Conservation (phyloP, 2,113 vertebrate genomes). For the Laticauda laticaudata region DNA sequence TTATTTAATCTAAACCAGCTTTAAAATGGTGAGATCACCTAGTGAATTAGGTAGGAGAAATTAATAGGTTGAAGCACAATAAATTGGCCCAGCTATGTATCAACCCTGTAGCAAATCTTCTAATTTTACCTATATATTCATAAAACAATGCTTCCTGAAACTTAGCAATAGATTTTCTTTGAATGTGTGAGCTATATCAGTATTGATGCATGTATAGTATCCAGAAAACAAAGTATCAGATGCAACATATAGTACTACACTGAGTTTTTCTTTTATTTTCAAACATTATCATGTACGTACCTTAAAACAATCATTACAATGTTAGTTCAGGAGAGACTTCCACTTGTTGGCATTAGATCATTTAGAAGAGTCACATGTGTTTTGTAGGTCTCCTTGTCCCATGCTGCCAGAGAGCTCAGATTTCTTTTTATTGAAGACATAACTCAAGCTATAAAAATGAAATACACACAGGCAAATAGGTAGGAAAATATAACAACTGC, state of each 20-base stretch:
- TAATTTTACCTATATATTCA: background rate
- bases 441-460: constrained; percentile 5
- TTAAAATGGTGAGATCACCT: background rate
- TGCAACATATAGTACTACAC: background rate
- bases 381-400: background rate
- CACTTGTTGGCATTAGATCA: background rate
- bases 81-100: background rate
- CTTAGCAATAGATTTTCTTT: background rate
- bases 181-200: background rate
- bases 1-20: background rate
- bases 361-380: background rate
- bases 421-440: constrained; percentile 25
- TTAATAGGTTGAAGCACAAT: background rate
- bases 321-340: background rate
- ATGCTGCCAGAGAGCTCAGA: background rate
- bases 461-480: background rate
- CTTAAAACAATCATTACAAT: background rate
- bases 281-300: background rate
- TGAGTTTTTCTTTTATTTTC: background rate
- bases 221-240: background rate
- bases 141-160: background rate
- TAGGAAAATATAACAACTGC: background rate
- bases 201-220: background rate
- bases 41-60: background rate
- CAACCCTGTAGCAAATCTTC: background rate